Conservation (phyloP, 2,888 invertebrate genomes). For the Hermaeophaga mercurialis region DNA sequence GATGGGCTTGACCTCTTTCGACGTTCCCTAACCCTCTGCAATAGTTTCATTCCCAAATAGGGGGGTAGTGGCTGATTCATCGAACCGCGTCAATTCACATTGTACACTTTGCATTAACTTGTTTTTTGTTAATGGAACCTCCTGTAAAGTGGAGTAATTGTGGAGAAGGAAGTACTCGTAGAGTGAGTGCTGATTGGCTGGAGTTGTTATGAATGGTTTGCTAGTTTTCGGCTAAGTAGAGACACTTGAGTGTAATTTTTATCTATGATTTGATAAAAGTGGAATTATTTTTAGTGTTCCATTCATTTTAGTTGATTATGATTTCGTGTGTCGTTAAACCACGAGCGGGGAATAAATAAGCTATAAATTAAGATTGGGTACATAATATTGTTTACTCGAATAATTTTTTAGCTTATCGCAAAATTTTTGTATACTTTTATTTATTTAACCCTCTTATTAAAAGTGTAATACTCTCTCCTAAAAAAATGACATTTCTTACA, state of each 20-base stretch:
- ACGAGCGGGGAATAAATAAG: too few relatives aligned
- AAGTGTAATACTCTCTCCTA: too few relatives aligned
- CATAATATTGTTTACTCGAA: too few relatives aligned
- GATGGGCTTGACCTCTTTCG: constrained; percentile 27
- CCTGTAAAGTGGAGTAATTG: constrained; percentile 5
- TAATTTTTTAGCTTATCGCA: too few relatives aligned
- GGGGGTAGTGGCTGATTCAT: constrained; percentile 14
- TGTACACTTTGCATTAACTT: not conserved
- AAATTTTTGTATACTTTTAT: too few relatives aligned
- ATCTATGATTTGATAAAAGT: not conserved
- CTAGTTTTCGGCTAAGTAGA: not conserved
- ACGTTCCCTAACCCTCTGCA: constrained; percentile 24
- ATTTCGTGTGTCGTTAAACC: not conserved
- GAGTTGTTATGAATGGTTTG: constrained; percentile 1
- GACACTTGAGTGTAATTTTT: constrained; percentile 3
- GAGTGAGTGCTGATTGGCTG: not conserved
- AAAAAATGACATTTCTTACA: too few relatives aligned
- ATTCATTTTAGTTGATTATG: not conserved
- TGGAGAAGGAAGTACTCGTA: constrained; percentile 1
- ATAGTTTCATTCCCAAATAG: constrained; percentile 28
- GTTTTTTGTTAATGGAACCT: constrained; percentile 7
- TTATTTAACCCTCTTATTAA: too few relatives aligned
- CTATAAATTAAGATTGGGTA: too few relatives aligned
- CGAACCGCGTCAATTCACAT: not conserved
- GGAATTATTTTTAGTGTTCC: not conserved